Percentiles rank a stretch among this genome's conserved stretches.
These are phyloP conservation scores for Micropterix aruncella DNA, from an alignment of 2,888 invertebrate species.

Conservation along the genomic window DNA sequence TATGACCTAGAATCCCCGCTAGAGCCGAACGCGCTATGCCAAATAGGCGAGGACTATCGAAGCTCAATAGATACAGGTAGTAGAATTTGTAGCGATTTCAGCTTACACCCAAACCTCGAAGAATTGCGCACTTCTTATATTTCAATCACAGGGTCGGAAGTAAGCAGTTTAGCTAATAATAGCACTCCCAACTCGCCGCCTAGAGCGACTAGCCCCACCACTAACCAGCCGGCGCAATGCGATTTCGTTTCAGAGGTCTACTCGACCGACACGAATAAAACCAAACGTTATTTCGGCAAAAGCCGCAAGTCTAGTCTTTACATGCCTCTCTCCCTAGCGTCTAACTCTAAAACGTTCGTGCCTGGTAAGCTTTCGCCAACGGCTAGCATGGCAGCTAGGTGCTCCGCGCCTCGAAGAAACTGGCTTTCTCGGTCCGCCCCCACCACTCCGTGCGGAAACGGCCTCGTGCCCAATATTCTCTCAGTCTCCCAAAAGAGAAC, in stretches of 20 bases:
- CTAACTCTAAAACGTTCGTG: constrained; percentile 18
- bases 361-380: constrained; percentile 16
- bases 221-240: constrained; percentile 14
- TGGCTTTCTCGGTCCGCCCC: constrained; percentile 68
- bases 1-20: not conserved
- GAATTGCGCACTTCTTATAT: constrained; percentile 16
- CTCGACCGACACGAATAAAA: constrained; percentile 18
- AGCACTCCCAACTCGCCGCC: constrained; percentile 64
- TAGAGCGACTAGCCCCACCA: constrained; percentile 67
- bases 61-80: constrained; percentile 4
- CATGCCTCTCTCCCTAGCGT: constrained; percentile 42
- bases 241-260: constrained; percentile 11
- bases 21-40: not conserved
- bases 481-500: constrained; percentile 42
- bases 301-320: constrained; percentile 54
- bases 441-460: constrained; percentile 57
- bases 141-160: constrained; percentile 46
- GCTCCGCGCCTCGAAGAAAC: constrained; percentile 30
- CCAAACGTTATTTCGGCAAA: constrained; percentile 31
- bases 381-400: constrained; percentile 13
- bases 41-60: not conserved
- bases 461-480: constrained; percentile 45
- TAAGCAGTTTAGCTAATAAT: constrained; percentile 51
- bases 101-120: constrained; percentile 3
- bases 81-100: constrained; percentile 5